Percentiles rank a stretch among this genome's conserved stretches.
These are phyloP conservation scores for Odontophorus gujanensis DNA, from an alignment of 2,113 vertebrate genomes.

Conservation along the genomic window DNA sequence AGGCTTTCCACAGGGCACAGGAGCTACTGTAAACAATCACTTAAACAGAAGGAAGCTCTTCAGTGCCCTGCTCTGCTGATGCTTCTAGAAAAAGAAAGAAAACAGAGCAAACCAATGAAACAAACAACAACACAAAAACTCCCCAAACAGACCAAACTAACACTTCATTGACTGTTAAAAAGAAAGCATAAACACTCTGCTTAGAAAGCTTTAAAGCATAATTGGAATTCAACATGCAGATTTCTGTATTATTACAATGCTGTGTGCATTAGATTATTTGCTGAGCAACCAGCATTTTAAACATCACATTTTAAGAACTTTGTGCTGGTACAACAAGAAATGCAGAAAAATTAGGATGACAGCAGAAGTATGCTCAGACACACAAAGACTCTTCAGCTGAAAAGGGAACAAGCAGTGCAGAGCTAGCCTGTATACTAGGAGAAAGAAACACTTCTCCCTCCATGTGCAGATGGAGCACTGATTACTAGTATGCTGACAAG, in stretches of 20 bases:
- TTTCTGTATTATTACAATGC: conserved; percentile 65
- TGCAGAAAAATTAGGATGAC: conserved; percentile 62
- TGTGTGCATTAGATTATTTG: conserved; percentile 64
- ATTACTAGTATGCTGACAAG: conserved; percentile 51
- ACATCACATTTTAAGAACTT: conserved; percentile 60
- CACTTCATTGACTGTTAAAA: conserved; percentile 35
- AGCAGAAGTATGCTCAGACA: conserved; percentile 39
- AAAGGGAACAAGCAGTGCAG: conserved; percentile 20
- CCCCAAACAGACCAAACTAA: neutral
- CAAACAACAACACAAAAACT: neutral
- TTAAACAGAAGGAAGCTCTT: conserved; percentile 27
- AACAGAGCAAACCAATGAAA: neutral
- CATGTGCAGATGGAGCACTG: conserved; percentile 37
- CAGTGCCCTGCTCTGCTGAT: neutral
- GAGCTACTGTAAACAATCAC: conserved; percentile 37
- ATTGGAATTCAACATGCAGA: conserved; percentile 65
- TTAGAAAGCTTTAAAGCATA: conserved; percentile 56
- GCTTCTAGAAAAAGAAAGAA: neutral
- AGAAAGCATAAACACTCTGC: conserved; percentile 36
- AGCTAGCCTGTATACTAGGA: neutral
- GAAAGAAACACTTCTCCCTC: neutral
- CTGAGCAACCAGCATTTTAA: conserved; percentile 72
- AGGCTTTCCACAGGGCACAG: conserved; percentile 11
- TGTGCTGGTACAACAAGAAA: conserved; percentile 52
- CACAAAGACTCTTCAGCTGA: conserved; percentile 48